Evolutionary conservation across 2,888 invertebrate genomes (phyloP).

Genomic region (Drosophila paranaensis): DNA sequence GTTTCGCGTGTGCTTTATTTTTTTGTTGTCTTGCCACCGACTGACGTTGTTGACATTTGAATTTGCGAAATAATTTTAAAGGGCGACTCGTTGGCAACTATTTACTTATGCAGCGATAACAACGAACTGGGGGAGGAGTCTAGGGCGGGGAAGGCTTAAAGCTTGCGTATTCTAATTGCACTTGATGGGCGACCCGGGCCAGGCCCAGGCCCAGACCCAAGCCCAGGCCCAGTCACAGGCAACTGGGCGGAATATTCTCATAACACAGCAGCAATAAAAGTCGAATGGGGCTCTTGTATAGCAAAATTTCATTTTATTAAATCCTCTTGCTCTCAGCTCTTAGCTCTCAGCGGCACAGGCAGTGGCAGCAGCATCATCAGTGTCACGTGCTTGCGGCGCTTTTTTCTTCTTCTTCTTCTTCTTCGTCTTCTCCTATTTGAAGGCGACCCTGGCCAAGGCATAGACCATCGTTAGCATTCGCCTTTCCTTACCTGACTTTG

Average conservation of each 20-base stretch:
- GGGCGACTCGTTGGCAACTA: constrained; percentile 35
- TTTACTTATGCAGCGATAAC: constrained; percentile 48
- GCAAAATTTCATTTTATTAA: constrained; percentile 58
- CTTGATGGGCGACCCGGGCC: constrained; percentile 37
- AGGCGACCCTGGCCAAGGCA: constrained; percentile 2
- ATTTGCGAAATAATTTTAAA: constrained; percentile 36
- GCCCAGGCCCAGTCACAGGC: background rate
- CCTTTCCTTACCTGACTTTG: constrained; percentile 51
- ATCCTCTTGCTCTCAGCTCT: constrained; percentile 32
- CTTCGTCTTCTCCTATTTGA: constrained; percentile 38
- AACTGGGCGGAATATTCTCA: constrained; percentile 26
- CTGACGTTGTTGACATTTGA: constrained; percentile 49
- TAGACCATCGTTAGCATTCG: constrained; percentile 8
- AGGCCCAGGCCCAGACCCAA: constrained; percentile 4
- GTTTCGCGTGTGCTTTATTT: constrained; percentile 14
- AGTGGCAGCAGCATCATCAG: constrained; percentile 16
- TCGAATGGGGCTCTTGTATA: constrained; percentile 48
- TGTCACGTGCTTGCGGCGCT: constrained; percentile 57
- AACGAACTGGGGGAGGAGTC: background rate
- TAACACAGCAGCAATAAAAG: constrained; percentile 55
- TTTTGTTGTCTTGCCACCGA: background rate
- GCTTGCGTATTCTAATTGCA: constrained; percentile 57
- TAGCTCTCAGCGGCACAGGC: constrained; percentile 20
- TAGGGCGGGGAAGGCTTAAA: constrained; percentile 30
- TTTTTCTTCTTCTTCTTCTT: constrained; percentile 17